Conservation (phyloP, 2,797 vertebrate species). For the Heliangelus exortis region DNA sequence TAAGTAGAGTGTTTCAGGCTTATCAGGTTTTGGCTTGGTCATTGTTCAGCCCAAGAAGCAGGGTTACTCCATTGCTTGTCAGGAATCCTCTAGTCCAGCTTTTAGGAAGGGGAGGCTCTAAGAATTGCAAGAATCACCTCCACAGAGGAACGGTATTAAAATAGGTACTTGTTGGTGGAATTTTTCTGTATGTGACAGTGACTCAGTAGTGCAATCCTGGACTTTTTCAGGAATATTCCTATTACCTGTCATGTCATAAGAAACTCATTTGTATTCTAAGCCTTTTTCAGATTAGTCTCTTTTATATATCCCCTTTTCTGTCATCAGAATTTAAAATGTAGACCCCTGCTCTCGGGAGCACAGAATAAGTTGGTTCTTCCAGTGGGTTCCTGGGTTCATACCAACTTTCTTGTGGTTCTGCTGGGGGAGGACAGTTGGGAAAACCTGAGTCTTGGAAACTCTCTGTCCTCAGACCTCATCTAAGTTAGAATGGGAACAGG, state of each 20-base stretch:
- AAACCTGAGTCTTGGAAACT: no score
- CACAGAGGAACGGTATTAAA: rapidly evolving
- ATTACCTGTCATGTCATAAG: neutral
- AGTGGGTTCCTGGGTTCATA: neutral
- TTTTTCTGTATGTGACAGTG: neutral
- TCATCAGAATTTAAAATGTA: neutral
- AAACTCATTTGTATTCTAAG: neutral
- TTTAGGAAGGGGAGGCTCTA: neutral
- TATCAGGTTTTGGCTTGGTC: no score
- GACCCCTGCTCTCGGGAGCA: neutral
- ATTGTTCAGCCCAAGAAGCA: rapidly evolving
- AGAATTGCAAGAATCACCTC: rapidly evolving
- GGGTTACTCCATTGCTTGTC: rapidly evolving
- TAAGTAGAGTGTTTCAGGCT: rapidly evolving
- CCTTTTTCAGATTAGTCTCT: neutral
- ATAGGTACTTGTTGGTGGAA: rapidly evolving
- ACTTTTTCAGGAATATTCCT: neutral
- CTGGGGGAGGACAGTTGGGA: neutral
- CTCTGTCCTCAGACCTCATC: neutral
- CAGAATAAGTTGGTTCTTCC: neutral
- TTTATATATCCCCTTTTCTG: neutral
- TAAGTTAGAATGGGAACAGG: neutral
- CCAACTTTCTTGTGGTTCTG: neutral
- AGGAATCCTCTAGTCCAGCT: rapidly evolving
- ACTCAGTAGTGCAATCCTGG: neutral